These are phyloP conservation scores for Xestia sexstrigata DNA, from an alignment of 2,888 invertebrate genomes.

Conservation along the genomic window DNA sequence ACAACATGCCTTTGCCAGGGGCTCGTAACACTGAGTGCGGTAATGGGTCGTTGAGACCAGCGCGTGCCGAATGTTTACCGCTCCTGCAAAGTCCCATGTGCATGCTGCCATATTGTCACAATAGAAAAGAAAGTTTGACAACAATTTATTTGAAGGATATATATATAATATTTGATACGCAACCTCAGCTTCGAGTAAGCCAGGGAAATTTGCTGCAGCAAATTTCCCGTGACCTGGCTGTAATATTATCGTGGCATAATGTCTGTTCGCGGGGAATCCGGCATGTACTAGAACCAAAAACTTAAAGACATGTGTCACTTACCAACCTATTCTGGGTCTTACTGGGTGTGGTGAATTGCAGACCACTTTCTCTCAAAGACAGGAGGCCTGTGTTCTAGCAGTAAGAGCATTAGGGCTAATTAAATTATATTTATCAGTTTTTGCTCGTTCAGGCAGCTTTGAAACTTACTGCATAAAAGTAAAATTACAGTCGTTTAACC, in stretches of 20 bases:
- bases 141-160: too few species aligned
- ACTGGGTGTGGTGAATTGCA: not conserved
- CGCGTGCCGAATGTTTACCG: conserved; percentile 29
- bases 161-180: too few species aligned
- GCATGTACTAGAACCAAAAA: not conserved
- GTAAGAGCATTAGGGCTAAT: not conserved
- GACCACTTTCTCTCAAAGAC: not conserved
- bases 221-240: not conserved
- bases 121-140: conserved; percentile 16
- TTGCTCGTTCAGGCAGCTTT: not conserved
- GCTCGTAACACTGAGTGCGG: conserved; percentile 37
- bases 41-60: conserved; percentile 45
- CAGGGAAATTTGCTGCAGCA: not conserved
- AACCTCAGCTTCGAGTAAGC: conserved; percentile 1
- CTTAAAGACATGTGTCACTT: not conserved
- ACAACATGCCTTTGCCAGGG: conserved; percentile 9
- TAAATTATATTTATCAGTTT: not conserved
- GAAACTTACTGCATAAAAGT: not conserved
- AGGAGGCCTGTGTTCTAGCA: not conserved
- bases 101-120: conserved; percentile 37
- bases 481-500: conserved; percentile 9
- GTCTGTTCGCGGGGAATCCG: not conserved
- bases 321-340: not conserved
- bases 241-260: not conserved
- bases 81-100: conserved; percentile 22